Base-by-base conservation (phyloP, 2,888 invertebrate species). In the Dicyrtomina minuta region DNA sequence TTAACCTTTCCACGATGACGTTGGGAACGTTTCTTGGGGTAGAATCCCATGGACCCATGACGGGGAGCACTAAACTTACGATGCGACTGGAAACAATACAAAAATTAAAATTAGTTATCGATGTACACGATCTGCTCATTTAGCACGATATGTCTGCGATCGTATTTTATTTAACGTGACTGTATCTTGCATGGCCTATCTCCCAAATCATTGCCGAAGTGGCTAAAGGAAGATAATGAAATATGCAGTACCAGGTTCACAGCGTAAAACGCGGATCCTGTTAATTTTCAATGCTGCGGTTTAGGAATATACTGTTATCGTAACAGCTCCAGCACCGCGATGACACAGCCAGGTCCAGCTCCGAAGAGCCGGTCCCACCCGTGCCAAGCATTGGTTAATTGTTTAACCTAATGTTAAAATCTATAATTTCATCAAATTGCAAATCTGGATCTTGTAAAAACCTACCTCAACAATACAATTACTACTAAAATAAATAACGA, bases 21-120 rank as follows among this genome's bases (percentile, higher is more conserved):
- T 78, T 88, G 88, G 79, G 95, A 91, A 79, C 99, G 89, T 85
- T 99, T 99, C 86, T 97, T 98, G 81, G 99, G 99, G 85, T 97
- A 92, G 88, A 99, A 99, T 80, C 97, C 98, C 93, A 99, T 96
- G 68, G 97, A 98, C 80, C 99, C 99, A 89, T 99, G 99, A 80
- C 99, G 93, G 80, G 99, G 99, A 55, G 98, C 98, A 82, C 96
- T 97, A 85, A 99, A 99, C 84, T 99, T 99, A 83, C 99, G 90
- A 86, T 99, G 99, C 85, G 98, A 98, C 99, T 98, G 84, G 76
- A 88, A 85, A 77, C 4, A 13, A 33, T 33, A 33, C 17, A 58
- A 27, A 26, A 68, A 72, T 53, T 44, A 41, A 43, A 26, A 59
- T 33, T 43, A 59, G n/a, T 24, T 17, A n/a, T n/a, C n/a, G n/a